These are phyloP conservation scores for Geodia barretti DNA, from an alignment of 37 sponge, comb jelly and placozoan genomes.

Conservation along the genomic window DNA sequence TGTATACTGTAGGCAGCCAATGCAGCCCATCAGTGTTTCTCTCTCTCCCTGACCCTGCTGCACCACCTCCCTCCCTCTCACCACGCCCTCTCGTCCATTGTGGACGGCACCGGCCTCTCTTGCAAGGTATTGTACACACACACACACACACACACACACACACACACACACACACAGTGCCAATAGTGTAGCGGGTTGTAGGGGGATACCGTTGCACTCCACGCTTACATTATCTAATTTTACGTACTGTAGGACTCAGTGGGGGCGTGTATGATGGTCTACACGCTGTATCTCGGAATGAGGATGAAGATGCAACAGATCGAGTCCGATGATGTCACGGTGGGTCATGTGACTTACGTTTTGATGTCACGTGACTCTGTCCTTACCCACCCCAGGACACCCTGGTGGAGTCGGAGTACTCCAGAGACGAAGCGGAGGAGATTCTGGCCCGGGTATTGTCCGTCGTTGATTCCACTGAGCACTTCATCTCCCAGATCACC, in stretches of 20 bases:
- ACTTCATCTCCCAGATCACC: constrained; percentile 43
- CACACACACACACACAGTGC: no score
- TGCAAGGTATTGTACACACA: constrained; percentile 43
- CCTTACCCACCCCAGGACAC: constrained; percentile 42
- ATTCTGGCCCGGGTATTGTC: constrained; percentile 48
- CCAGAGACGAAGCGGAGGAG: constrained; percentile 65
- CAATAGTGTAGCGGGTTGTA: no score
- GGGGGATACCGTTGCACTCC: no score
- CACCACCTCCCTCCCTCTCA: constrained; percentile 60
- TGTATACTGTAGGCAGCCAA: constrained; percentile 28
- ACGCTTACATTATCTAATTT: no score
- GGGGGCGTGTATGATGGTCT: constrained; percentile 37
- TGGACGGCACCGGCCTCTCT: constrained; percentile 35
- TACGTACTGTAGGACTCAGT: constrained; percentile 7
- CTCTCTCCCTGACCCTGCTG: constrained; percentile 42
- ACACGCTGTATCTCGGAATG: constrained; percentile 19
- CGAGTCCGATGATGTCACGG: constrained; percentile 39
- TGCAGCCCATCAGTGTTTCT: constrained; percentile 60
- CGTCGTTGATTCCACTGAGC: constrained; percentile 55
- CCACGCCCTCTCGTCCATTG: constrained; percentile 26
- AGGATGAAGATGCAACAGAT: constrained; percentile 47
- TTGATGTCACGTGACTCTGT: background rate
- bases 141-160: no score
- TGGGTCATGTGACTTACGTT: background rate
- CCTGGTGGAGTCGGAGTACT: constrained; percentile 30